Base-by-base conservation (phyloP, 2,113 vertebrate species). In the Chaenocephalus aceratus region DNA sequence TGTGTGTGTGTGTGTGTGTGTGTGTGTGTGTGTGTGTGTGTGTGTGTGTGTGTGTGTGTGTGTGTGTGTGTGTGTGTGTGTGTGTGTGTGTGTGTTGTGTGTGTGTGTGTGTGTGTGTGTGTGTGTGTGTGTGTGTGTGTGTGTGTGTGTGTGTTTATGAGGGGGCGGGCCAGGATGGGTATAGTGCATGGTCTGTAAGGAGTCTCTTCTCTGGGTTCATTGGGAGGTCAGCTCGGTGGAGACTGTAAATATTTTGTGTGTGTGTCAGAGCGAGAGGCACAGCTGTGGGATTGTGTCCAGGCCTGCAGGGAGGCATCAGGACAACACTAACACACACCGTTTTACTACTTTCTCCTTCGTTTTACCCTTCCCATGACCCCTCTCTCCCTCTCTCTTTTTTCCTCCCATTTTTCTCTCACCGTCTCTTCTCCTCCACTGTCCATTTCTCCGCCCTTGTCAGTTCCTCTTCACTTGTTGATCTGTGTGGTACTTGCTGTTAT, bases 261-360 rank as follows among this genome's bases (percentile, higher is more conserved):
- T 81, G 64, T 71, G 75, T 83, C 70, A 78, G 86, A 63, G 87
- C 77, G 86, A 90, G 91, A 87, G 86, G 81, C 91, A 93, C 93
- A 94, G 93, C 92, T 94, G 93, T 94, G 91, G 93, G 91, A 93
- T 93, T 93, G 92, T 93, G 91, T 92, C 89, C 93, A 93, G 93
- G 91, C 90, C 93, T 93, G 93, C 88, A 91, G 92, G 93, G 91
- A 94, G 91, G 90, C 92, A 93, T 93, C 89, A 92, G 86, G 89
- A 93, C 93, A 94, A 92, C 91, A 92, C 91, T 93, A 93, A 91
- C 93, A 91, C 89, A 93, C 92, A 92, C 93, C 83, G 86, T 93
- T 94, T 93, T 93, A 94, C 92, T 93, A 93, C 92, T 92, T 91
- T 92, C 90, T 89, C 91, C 87, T 92, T 91, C 86, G 89, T 88